A percentile compares a stretch with the other conserved stretches of the same genome.
These are phyloP conservation scores for Aphodius granarius DNA, from an alignment of 2,888 invertebrate species.

Conservation along the genomic window DNA sequence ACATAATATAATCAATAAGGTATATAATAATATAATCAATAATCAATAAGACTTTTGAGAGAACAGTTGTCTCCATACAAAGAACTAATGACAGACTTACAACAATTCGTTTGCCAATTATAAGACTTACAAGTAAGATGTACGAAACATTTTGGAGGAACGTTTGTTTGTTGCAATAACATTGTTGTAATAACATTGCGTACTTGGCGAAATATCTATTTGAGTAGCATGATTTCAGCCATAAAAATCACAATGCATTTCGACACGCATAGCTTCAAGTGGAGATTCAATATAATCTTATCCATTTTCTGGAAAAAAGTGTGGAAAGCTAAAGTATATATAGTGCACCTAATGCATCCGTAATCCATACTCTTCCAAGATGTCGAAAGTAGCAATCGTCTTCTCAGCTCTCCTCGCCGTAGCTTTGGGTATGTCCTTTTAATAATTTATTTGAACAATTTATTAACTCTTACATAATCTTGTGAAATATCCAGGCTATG, in stretches of 20 bases:
- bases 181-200: too few species aligned
- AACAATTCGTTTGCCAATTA: too few species aligned
- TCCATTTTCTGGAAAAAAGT: background rate
- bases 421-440: background rate
- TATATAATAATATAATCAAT: too few species aligned
- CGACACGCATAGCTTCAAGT: background rate
- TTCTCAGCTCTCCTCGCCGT: constrained; percentile 6
- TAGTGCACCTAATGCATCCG: background rate
- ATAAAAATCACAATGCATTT: background rate
- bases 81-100: too few species aligned
- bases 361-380: background rate
- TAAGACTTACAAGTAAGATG: too few species aligned
- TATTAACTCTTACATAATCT: too few species aligned
- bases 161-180: too few species aligned
- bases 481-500: background rate
- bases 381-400: constrained; percentile 7
- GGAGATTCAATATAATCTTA: background rate
- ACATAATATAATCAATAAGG: too few species aligned
- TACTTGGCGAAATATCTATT: background rate
- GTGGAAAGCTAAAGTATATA: background rate
- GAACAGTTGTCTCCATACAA: too few species aligned
- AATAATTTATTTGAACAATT: too few species aligned
- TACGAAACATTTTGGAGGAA: too few species aligned
- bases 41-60: too few species aligned
- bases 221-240: background rate